Evolutionary conservation across 2,113 vertebrate genomes (phyloP).

Genomic region (Etheostoma cragini): DNA sequence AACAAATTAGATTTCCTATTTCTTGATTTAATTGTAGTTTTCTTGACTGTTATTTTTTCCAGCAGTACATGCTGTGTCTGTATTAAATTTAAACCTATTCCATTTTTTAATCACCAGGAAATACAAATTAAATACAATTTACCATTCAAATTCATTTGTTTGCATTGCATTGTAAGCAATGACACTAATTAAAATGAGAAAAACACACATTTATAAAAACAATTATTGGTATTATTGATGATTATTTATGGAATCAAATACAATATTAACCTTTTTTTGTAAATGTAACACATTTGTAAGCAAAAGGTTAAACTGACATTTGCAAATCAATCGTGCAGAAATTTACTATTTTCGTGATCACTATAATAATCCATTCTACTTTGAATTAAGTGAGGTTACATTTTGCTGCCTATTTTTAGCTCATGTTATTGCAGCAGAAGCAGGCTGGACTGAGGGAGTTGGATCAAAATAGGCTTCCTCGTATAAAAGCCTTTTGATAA

Average conservation of each 20-base stretch:
- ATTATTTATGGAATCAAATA: neutral
- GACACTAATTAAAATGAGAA: neutral
- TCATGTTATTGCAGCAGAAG: neutral
- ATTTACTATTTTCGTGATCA: neutral
- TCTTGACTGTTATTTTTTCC: neutral
- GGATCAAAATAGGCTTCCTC: slow-evolving; percentile 37
- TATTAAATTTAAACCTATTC: neutral
- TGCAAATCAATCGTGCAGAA: neutral
- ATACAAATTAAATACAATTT: neutral
- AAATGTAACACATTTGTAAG: neutral
- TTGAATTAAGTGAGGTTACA: neutral
- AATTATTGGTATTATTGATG: neutral
- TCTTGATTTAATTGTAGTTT: neutral
- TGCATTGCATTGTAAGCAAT: neutral
- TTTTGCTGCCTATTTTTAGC: neutral
- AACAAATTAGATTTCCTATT: neutral
- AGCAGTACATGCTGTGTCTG: neutral
- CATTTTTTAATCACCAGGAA: neutral
- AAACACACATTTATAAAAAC: neutral
- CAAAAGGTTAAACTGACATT: neutral
- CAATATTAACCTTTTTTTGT: neutral
- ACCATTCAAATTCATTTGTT: neutral
- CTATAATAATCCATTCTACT: neutral
- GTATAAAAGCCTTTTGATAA: slow-evolving; percentile 48
- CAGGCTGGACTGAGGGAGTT: slow-evolving; percentile 3